Conservation (phyloP, 2,113 vertebrate species). For the Andinoacara biseriatus region DNA sequence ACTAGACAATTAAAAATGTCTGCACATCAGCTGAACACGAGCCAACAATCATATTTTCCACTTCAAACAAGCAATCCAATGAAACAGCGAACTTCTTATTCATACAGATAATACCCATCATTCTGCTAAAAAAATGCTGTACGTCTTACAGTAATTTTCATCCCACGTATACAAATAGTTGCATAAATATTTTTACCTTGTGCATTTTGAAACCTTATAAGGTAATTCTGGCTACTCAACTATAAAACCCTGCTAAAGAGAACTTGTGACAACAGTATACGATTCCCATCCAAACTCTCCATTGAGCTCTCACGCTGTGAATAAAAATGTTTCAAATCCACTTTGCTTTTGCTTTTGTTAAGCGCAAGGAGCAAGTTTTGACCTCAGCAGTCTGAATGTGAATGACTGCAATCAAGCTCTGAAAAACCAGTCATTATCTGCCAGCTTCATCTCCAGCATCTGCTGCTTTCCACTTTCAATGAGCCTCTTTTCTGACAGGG, state of each 20-base stretch:
- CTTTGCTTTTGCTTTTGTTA: slow-evolving; percentile 14
- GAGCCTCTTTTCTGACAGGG: not conserved
- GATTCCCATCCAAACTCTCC: not conserved
- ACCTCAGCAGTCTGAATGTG: slow-evolving; percentile 21
- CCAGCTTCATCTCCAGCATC: slow-evolving; percentile 32
- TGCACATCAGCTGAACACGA: too few relatives aligned
- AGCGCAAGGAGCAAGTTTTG: slow-evolving; percentile 15
- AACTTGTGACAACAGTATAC: not conserved
- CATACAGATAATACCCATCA: too few relatives aligned
- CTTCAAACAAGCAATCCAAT: too few relatives aligned
- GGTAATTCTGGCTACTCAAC: not conserved
- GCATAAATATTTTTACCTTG: too few relatives aligned
- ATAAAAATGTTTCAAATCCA: not conserved
- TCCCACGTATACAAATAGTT: too few relatives aligned
- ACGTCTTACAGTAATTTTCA: too few relatives aligned
- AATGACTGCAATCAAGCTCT: slow-evolving; percentile 44
- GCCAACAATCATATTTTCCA: too few relatives aligned
- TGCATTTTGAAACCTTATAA: too few relatives aligned
- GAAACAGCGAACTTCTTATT: too few relatives aligned
- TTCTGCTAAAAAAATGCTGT: too few relatives aligned
- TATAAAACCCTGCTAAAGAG: not conserved
- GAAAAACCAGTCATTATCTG: slow-evolving; percentile 34
- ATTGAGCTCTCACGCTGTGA: not conserved
- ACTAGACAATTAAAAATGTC: too few relatives aligned
- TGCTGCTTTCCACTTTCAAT: slow-evolving; percentile 9